phyloP scores from a whole-genome alignment of 2,888 invertebrate genomes.

The Ophonus ardosiacus region DNA sequence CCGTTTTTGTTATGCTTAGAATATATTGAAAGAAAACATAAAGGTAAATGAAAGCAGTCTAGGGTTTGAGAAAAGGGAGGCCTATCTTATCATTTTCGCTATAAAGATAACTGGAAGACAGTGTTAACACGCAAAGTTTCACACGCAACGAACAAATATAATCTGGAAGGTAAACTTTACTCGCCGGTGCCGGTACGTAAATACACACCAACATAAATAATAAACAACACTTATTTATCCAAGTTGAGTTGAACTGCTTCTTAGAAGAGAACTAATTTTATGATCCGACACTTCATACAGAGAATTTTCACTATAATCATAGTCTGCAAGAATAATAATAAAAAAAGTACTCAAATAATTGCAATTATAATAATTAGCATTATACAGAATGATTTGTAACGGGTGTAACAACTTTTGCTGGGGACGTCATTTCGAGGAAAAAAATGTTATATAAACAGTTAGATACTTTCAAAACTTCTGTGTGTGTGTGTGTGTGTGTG shows the following conservation, averaged over 20 bases:
- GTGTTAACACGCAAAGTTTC: constrained; percentile 35
- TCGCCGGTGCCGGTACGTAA: neutral
- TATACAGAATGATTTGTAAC: too few relatives aligned
- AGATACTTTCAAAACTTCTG: too few relatives aligned
- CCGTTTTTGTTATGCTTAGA: neutral
- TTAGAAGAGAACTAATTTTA: constrained; percentile 1
- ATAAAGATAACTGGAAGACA: constrained; percentile 36
- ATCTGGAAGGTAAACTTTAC: constrained; percentile 9
- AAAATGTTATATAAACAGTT: too few relatives aligned
- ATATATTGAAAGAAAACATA: neutral
- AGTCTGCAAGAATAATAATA: too few relatives aligned
- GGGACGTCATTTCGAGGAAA: too few relatives aligned
- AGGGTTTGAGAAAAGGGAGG: neutral
- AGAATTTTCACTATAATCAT: too few relatives aligned
- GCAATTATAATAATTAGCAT: too few relatives aligned
- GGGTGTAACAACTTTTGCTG: too few relatives aligned
- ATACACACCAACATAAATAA: constrained; percentile 39
- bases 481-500: too few relatives aligned
- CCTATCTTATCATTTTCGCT: constrained; percentile 43
- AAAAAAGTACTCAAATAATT: too few relatives aligned
- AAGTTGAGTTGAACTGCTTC: constrained; percentile 1
- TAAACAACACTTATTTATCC: constrained; percentile 23
- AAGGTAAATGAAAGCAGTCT: constrained; percentile 20
- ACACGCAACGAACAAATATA: constrained; percentile 31
- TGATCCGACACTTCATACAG: neutral